phyloP scores from a whole-genome alignment of 2,113 vertebrate species.

The Poecilia latipinna region DNA sequence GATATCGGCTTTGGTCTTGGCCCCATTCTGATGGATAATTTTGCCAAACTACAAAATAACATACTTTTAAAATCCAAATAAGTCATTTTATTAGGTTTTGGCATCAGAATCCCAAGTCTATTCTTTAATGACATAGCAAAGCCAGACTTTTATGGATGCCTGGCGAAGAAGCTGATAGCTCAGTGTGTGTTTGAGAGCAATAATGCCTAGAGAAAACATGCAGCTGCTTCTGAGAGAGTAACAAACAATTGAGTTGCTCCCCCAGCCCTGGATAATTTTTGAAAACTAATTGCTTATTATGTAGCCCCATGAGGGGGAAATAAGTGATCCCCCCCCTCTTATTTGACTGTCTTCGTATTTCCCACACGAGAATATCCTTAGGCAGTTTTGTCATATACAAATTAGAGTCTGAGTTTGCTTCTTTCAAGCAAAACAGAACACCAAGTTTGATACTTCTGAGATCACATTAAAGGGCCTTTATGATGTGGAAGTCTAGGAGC shows the following conservation, averaged over 20 bases:
- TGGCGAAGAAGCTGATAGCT: constrained; percentile 21
- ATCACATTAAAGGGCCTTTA: constrained; percentile 1
- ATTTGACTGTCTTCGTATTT: constrained; percentile 26
- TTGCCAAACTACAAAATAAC: background rate
- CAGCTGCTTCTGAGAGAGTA: constrained; percentile 43
- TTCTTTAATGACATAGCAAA: constrained; percentile 50
- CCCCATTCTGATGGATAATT: background rate
- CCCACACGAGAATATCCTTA: constrained; percentile 33
- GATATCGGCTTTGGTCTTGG: background rate
- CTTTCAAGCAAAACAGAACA: background rate
- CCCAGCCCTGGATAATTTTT: constrained; percentile 42
- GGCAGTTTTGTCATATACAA: constrained; percentile 10
- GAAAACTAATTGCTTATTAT: constrained; percentile 66
- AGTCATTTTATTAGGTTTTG: too few species aligned
- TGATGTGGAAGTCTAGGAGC: background rate
- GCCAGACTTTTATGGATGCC: constrained; percentile 22
- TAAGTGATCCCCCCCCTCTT: constrained; percentile 20
- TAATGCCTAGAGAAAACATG: constrained; percentile 49
- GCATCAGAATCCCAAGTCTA: constrained; percentile 37
- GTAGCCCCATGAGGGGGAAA: constrained; percentile 39
- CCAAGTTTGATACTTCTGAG: constrained; percentile 16
- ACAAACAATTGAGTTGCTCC: constrained; percentile 49
- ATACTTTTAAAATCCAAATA: background rate
- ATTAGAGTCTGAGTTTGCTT: constrained; percentile 26
- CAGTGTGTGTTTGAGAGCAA: constrained; percentile 47